Percentiles rank a stretch among this genome's conserved stretches.
These are phyloP conservation scores for Machaerirhynchus nigripectus DNA, from an alignment of 2,113 vertebrate species.

Conservation along the genomic window DNA sequence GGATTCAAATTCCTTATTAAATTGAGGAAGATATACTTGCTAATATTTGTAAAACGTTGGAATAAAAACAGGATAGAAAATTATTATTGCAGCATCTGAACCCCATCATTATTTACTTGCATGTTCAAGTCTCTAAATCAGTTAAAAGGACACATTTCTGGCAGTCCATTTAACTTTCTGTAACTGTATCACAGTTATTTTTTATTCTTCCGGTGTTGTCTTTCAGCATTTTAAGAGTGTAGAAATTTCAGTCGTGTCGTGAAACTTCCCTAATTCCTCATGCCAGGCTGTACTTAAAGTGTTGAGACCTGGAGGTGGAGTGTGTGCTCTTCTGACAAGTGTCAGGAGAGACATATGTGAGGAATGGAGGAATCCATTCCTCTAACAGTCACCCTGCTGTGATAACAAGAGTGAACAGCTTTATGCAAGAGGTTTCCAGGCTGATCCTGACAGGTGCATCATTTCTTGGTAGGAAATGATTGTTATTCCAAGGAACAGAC, in stretches of 20 bases:
- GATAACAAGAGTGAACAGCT: conserved; percentile 41
- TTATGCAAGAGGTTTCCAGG: conserved; percentile 25
- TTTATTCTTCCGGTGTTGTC: background rate
- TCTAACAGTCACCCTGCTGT: conserved; percentile 36
- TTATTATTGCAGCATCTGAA: background rate
- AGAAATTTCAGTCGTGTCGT: background rate
- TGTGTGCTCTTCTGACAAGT: background rate
- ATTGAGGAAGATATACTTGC: background rate
- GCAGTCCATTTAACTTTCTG: background rate
- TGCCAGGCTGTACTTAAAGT: background rate
- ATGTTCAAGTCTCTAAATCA: background rate
- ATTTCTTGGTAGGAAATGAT: conserved; percentile 1
- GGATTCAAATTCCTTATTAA: background rate
- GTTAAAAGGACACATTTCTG: background rate
- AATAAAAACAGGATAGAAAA: background rate
- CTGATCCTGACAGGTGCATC: conserved; percentile 38
- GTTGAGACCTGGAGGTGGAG: background rate
- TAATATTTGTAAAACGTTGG: background rate
- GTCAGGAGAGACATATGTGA: conserved; percentile 6
- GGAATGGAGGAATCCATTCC: background rate
- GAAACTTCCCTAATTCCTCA: background rate
- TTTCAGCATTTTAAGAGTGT: background rate
- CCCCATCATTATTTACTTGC: background rate
- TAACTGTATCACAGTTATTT: background rate
- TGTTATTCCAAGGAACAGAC: background rate